phyloP scores from a whole-genome alignment of 2,797 vertebrate genomes.

The Pogoniulus pusillus region DNA sequence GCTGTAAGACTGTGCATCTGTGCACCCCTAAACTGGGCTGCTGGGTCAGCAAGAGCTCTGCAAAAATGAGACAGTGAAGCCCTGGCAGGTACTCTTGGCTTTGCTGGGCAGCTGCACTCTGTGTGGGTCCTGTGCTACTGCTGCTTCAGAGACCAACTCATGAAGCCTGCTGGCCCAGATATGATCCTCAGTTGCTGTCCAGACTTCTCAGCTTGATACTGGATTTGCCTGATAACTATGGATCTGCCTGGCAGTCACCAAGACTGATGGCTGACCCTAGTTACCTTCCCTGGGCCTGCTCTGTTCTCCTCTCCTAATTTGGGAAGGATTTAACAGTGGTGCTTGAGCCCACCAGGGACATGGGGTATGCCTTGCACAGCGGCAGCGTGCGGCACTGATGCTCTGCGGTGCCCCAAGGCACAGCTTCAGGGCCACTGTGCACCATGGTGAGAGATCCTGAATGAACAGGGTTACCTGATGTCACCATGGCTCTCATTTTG shows the following conservation, averaged over 20 bases:
- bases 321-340: neutral
- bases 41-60: neutral
- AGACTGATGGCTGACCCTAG: neutral
- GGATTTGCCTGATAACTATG: neutral
- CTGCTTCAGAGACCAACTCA: neutral
- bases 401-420: neutral
- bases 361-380: neutral
- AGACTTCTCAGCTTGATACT: neutral
- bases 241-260: neutral
- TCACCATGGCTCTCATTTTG: neutral
- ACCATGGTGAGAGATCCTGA: neutral
- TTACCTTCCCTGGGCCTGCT: neutral
- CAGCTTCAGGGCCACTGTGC: neutral
- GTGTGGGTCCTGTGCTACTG: accelerated
- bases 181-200: neutral
- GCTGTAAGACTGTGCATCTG: neutral
- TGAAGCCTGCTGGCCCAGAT: neutral
- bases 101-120: neutral
- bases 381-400: neutral
- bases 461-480: neutral
- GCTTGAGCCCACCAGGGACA: neutral
- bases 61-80: neutral
- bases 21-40: neutral
- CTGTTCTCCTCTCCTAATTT: neutral
- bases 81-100: neutral